These are phyloP conservation scores for Poeciliopsis presidionis DNA, from an alignment of 2,797 vertebrate genomes.

Conservation along the genomic window DNA sequence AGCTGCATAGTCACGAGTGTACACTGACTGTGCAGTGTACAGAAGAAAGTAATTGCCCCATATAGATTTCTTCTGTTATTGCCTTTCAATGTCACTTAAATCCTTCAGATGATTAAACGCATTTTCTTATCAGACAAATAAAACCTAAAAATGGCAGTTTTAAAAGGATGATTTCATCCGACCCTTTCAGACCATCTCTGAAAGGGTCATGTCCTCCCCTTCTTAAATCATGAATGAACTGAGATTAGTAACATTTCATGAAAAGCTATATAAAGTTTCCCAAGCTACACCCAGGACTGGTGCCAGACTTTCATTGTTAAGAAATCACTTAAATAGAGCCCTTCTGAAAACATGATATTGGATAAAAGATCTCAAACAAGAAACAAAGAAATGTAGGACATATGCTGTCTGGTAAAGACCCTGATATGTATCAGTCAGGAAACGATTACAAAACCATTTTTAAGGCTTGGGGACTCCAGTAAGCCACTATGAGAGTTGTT, in stretches of 20 bases:
- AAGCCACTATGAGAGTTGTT: neutral
- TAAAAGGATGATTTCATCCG: neutral
- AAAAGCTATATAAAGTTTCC: neutral
- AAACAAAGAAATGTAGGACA: neutral
- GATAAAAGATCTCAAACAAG: neutral
- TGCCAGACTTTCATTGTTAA: neutral
- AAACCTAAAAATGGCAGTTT: neutral
- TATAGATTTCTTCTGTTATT: neutral
- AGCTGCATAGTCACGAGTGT: neutral
- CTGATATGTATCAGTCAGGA: neutral
- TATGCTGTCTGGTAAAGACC: neutral
- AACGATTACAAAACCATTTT: neutral
- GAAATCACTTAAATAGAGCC: neutral
- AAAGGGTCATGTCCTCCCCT: neutral
- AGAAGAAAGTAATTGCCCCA: neutral
- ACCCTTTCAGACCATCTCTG: neutral
- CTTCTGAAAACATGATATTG: no score
- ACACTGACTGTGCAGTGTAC: no score
- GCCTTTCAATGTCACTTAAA: neutral
- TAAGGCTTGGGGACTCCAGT: neutral
- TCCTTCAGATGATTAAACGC: neutral
- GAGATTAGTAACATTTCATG: neutral
- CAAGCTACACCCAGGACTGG: neutral
- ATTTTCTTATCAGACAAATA: neutral
- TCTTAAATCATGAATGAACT: conserved; percentile 2